A percentile compares a stretch with the other conserved stretches of the same genome.
Evolutionary conservation across 2,888 invertebrate species (phyloP).

Genomic region (Parnassius apollo): DNA sequence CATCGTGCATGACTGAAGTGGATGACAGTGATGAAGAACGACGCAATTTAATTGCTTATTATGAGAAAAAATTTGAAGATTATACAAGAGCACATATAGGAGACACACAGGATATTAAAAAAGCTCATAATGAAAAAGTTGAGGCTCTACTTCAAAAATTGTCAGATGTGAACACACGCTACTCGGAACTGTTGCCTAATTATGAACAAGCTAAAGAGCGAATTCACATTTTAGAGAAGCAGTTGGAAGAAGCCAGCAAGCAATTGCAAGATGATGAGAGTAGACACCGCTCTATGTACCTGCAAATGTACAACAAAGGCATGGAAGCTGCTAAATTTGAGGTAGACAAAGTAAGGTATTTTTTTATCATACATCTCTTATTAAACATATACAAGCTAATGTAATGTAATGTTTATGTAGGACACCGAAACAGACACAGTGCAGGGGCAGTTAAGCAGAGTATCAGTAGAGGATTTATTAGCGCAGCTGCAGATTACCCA

Average conservation of each 20-base stretch:
- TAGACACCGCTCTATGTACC: constrained; percentile 87
- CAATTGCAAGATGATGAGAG: constrained; percentile 87
- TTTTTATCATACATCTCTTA: constrained; percentile 9
- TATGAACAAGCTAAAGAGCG: constrained; percentile 87
- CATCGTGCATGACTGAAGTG: constrained; percentile 74
- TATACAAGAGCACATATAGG: constrained; percentile 81
- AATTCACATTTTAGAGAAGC: constrained; percentile 85
- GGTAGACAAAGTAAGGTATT: constrained; percentile 83
- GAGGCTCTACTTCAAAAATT: constrained; percentile 87
- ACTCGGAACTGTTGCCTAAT: constrained; percentile 88
- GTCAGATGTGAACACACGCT: constrained; percentile 88
- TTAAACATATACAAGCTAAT: not conserved
- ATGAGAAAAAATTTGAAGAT: constrained; percentile 88
- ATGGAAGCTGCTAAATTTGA: constrained; percentile 89
- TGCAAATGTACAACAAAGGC: constrained; percentile 91
- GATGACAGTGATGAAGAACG: constrained; percentile 84
- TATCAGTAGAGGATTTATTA: constrained; percentile 90
- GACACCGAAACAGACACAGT: constrained; percentile 58
- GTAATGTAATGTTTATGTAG: constrained; percentile 47
- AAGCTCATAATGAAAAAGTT: constrained; percentile 89
- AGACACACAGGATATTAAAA: constrained; percentile 88
- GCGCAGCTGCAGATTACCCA: constrained; percentile 92
- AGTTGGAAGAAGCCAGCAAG: constrained; percentile 85
- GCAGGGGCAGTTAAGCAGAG: constrained; percentile 83
- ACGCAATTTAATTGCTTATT: constrained; percentile 84